Percentiles rank a stretch among this genome's conserved stretches.
These are phyloP conservation scores for Arbacia lixula DNA, from an alignment of 53 echinoderm and acorn worm genomes.

Conservation along the genomic window DNA sequence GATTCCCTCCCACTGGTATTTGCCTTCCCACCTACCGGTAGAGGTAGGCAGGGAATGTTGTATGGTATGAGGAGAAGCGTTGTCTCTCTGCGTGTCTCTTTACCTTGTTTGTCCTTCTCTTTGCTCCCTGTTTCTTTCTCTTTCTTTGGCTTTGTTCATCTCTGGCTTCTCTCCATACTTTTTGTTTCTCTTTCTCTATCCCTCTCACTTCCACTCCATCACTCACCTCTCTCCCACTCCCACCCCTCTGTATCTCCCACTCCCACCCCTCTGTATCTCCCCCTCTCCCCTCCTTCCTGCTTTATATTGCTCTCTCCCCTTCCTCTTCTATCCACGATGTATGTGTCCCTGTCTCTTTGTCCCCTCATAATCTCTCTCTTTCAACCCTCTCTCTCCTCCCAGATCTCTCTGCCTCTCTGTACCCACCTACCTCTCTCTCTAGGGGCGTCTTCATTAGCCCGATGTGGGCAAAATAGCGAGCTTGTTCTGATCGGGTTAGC, in stretches of 20 bases:
- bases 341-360: neutral
- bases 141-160: neutral
- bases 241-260: neutral
- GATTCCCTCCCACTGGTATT: slow-evolving; percentile 11
- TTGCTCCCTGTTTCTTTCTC: neutral
- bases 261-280: neutral
- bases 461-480: neutral
- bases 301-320: neutral
- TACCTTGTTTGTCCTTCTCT: neutral
- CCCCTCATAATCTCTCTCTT: neutral
- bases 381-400: neutral
- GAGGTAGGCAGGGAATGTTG: slow-evolving; percentile 13
- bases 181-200: neutral
- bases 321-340: too few relatives aligned
- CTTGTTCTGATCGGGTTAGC: neutral
- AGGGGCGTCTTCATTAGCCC: too few relatives aligned
- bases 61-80: neutral
- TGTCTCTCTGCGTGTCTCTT: neutral
- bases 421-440: neutral
- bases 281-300: neutral
- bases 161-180: neutral
- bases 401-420: neutral
- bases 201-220: neutral
- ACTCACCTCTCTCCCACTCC: neutral
- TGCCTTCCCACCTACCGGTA: slow-evolving; percentile 12